Percentiles rank a stretch among this genome's conserved stretches.
Conservation (phyloP, 2,797 vertebrate species). For the Myripristis murdjan region DNA sequence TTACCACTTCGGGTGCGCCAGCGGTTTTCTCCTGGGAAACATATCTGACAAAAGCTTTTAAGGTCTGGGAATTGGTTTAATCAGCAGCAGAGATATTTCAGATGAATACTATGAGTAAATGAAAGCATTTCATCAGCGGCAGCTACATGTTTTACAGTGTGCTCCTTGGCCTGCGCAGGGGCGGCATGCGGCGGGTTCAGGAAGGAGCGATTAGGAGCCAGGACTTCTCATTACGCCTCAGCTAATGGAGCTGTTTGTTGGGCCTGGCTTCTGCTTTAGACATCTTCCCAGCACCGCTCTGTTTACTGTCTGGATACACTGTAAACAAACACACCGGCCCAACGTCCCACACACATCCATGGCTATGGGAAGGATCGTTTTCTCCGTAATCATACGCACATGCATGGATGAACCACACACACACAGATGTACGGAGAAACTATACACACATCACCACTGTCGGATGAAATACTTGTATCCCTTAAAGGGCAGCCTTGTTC, state of each 20-base stretch:
- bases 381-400: conserved; percentile 36
- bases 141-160: conserved; percentile 42
- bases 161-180: background rate
- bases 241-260: conserved; percentile 53
- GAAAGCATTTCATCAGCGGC: background rate
- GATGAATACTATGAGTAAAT: too few species aligned
- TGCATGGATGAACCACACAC: conserved; percentile 36
- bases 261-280: conserved; percentile 51
- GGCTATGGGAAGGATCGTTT: conserved; percentile 42
- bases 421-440: conserved; percentile 42
- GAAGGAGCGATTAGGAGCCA: conserved; percentile 40
- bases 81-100: too few species aligned
- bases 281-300: conserved; percentile 40
- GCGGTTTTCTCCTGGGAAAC: too few species aligned
- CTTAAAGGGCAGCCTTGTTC: background rate
- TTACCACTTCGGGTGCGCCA: too few species aligned
- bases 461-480: conserved; percentile 38
- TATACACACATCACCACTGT: conserved; percentile 25
- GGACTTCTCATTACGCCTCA: conserved; percentile 55
- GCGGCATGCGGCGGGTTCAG: conserved; percentile 23
- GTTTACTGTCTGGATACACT: conserved; percentile 66
- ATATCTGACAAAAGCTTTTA: too few species aligned
- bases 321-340: conserved; percentile 56
- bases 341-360: conserved; percentile 26
- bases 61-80: too few species aligned